Evolutionary conservation across 2,888 invertebrate species (phyloP).

Genomic region (Catocala fraxini): DNA sequence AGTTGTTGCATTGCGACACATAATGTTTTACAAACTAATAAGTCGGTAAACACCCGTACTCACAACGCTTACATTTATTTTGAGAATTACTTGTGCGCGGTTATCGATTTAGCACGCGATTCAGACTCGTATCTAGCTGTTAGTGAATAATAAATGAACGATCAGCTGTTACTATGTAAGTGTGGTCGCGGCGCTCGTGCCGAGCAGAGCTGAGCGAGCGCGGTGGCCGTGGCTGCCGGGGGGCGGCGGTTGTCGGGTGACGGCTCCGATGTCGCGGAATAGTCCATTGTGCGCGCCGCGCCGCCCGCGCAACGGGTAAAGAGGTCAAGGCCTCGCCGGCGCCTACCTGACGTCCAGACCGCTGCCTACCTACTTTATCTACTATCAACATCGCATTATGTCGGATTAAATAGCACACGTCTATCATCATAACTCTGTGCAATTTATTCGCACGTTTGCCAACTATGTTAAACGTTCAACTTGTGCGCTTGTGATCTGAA

Average conservation of each 20-base stretch:
- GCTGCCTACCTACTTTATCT: slow-evolving; percentile 54
- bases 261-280: slow-evolving; percentile 78
- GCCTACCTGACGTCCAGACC: slow-evolving; percentile 74
- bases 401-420: slow-evolving; percentile 35
- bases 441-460: slow-evolving; percentile 14
- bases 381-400: slow-evolving; percentile 28
- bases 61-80: slow-evolving; percentile 29
- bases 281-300: slow-evolving; percentile 72
- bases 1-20: slow-evolving; percentile 56
- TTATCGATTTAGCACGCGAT: slow-evolving; percentile 26
- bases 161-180: background rate
- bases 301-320: slow-evolving; percentile 63
- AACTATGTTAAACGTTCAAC: slow-evolving; percentile 17
- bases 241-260: slow-evolving; percentile 59
- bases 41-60: slow-evolving; percentile 22
- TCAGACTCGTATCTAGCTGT: slow-evolving; percentile 1
- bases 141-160: background rate
- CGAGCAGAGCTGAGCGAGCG: slow-evolving; percentile 5
- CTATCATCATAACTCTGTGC: slow-evolving; percentile 25
- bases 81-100: slow-evolving; percentile 13
- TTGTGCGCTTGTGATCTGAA: slow-evolving; percentile 25
- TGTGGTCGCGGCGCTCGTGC: background rate
- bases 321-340: slow-evolving; percentile 80
- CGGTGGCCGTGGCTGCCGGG: slow-evolving; percentile 6
- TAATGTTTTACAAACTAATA: slow-evolving; percentile 42